Evolutionary conservation across 1,140 invertebrate genomes (phyloP), one percentile per base, ranked within the genome.

Genomic region (Chionoecetes opilio): DNA sequence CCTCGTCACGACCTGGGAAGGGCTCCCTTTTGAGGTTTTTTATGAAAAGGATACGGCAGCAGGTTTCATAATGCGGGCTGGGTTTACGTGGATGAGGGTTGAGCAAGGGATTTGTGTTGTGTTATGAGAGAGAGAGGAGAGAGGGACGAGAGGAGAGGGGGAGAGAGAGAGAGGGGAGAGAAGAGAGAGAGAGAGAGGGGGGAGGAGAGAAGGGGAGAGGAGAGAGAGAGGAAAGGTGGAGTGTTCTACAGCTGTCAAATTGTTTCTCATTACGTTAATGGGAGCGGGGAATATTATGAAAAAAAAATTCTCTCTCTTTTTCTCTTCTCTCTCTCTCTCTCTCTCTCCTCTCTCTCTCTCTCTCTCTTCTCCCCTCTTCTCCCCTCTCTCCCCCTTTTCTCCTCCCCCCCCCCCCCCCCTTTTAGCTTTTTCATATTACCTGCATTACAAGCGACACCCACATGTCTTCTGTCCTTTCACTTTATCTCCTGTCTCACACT

Each of bases 291-390:
- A 21, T 75, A 75, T 75, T 75, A 75, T 75, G 63, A 75, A 75
- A 75, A 26, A 75, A 75, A n/a, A 17, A n/a, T 26, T 75, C 63
- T 75, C 63, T 75, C 63, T 75, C 63, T 75, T 26, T 75, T 26
- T 75, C 63, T 75, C 63, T 75, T 75, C 63, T 75, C 63, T 75
- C 63, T 75, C 63, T 75, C 63, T 75, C 63, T 75, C 63, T 75
- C 63, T 75, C 63, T 75, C 63, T 75, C 63, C 63, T 75, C 63
- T 75, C 63, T 75, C 63, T 75, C 63, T 75, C 63, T 75, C 63
- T 75, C 53, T 63, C 53, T 63, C 53, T 63, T 21, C 26, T 21
- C 26, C 9, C 26, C 53, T 63, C 9, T 63, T 21, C 26, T 3
- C 26, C 53, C 26, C 21, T 63, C 21, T 63, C 21, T 9, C 53